Evolutionary conservation across 2,888 invertebrate genomes (phyloP).

Genomic region (Athripsodes cinereus): DNA sequence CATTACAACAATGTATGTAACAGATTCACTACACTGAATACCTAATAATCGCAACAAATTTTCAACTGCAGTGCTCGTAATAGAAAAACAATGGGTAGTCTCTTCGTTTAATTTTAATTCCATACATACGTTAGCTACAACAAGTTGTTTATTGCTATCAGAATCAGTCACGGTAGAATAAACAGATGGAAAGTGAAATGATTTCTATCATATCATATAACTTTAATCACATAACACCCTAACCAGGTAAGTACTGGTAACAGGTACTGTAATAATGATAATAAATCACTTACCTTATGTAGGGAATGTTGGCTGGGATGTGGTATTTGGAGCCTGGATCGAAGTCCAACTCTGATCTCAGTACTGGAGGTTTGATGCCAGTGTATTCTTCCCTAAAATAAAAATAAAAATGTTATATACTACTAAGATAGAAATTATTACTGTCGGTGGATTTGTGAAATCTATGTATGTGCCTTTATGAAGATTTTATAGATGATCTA

Average conservation of each 20-base stretch:
- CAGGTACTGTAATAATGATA: neutral
- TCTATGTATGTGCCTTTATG: no score
- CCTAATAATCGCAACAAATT: no score
- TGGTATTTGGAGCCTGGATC: conserved; percentile 93
- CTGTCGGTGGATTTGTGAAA: no score
- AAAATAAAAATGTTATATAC: neutral
- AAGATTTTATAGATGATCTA: no score
- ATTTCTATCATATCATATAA: neutral
- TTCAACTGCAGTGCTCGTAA: no score
- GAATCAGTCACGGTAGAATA: neutral
- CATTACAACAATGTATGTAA: no score
- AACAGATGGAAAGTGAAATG: neutral
- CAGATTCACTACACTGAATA: no score
- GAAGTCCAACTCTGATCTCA: conserved; percentile 82
- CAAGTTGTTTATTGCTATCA: neutral
- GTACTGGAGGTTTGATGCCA: conserved; percentile 79
- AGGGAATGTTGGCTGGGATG: conserved; percentile 84
- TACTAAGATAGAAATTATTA: no score
- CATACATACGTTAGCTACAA: no score
- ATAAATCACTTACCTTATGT: conserved; percentile 67
- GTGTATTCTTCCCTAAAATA: conserved; percentile 68
- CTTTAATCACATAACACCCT: no score
- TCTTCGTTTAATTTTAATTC: no score
- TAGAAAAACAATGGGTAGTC: no score
- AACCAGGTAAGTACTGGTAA: neutral